Conservation (phyloP, 37 sponge, comb jelly and placozoan species). For the Corticium candelabrum region DNA sequence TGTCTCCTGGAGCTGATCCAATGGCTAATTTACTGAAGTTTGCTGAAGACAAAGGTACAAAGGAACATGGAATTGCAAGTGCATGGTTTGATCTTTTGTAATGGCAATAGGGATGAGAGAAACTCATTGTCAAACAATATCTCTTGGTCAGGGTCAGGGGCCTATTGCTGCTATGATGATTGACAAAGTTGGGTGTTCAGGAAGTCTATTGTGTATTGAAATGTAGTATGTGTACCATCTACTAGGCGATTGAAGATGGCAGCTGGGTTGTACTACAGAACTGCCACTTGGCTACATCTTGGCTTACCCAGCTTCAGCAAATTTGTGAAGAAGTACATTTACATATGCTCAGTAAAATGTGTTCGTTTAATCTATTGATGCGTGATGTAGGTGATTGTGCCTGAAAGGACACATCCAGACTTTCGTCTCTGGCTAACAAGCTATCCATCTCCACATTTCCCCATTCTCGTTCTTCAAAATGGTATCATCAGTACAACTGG, state of each 20-base stretch:
- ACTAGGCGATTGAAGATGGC: slow-evolving; percentile 23
- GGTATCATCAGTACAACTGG: slow-evolving; percentile 8
- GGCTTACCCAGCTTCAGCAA: slow-evolving; percentile 47
- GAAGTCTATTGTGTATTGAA: background rate
- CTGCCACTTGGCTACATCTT: slow-evolving; percentile 30
- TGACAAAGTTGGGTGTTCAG: background rate
- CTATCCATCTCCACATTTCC: slow-evolving; percentile 34
- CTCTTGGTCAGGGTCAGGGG: slow-evolving; percentile 54
- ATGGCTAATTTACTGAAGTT: slow-evolving; percentile 31
- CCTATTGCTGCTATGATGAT: slow-evolving; percentile 43
- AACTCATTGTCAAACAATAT: slow-evolving; percentile 1
- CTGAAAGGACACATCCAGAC: slow-evolving; percentile 24
- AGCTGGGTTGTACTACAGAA: slow-evolving; percentile 46
- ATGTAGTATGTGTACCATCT: background rate
- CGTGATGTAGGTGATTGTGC: slow-evolving; percentile 3
- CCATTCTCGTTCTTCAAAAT: slow-evolving; percentile 42
- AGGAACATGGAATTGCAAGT: too few species aligned
- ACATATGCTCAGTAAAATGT: slow-evolving; percentile 2
- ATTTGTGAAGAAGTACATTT: slow-evolving; percentile 29
- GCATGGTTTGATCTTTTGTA: too few species aligned
- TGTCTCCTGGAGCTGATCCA: slow-evolving; percentile 46
- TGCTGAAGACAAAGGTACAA: slow-evolving; percentile 27
- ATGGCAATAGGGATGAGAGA: background rate
- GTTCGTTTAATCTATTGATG: background rate
- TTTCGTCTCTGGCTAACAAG: slow-evolving; percentile 53